Evolutionary conservation across 2,113 vertebrate genomes (phyloP).

Genomic region (Pluvianellus socialis): DNA sequence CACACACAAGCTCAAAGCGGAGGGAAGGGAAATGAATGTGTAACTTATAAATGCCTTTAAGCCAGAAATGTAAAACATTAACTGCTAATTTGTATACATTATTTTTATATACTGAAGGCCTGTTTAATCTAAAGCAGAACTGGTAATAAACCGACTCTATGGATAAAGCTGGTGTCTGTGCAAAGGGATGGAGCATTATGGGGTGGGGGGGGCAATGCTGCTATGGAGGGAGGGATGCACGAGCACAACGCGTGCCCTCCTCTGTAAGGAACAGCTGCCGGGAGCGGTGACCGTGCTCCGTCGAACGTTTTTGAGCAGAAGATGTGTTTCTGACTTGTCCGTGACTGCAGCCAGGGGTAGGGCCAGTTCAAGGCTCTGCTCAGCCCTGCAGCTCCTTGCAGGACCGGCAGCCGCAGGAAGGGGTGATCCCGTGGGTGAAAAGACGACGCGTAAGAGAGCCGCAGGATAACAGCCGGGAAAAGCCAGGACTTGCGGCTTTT

Average conservation of each 20-base stretch:
- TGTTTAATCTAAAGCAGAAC: slow-evolving; percentile 33
- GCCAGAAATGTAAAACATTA: slow-evolving; percentile 1
- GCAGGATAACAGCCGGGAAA: not conserved
- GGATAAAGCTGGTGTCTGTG: not conserved
- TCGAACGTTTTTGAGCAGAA: too few species aligned
- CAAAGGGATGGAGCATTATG: not conserved
- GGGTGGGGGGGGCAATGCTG: not conserved
- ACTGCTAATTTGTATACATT: slow-evolving; percentile 67
- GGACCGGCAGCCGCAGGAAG: not conserved
- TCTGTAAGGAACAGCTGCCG: not conserved
- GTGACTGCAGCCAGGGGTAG: not conserved
- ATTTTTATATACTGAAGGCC: slow-evolving; percentile 62
- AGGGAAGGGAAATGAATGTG: not conserved
- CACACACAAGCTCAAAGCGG: not conserved
- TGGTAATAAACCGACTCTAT: slow-evolving; percentile 47
- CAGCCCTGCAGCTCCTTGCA: not conserved
- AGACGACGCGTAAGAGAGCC: not conserved
- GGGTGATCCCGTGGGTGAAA: not conserved
- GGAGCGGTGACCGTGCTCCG: not conserved
- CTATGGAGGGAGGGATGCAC: not conserved
- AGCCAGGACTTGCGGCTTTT: not conserved
- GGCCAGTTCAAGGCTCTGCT: not conserved
- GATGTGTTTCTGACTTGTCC: not conserved
- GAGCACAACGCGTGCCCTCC: accelerated
- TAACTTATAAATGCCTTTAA: slow-evolving; percentile 61